Conservation (phyloP, 2,113 vertebrate species). For the Megaleporinus macrocephalus region DNA sequence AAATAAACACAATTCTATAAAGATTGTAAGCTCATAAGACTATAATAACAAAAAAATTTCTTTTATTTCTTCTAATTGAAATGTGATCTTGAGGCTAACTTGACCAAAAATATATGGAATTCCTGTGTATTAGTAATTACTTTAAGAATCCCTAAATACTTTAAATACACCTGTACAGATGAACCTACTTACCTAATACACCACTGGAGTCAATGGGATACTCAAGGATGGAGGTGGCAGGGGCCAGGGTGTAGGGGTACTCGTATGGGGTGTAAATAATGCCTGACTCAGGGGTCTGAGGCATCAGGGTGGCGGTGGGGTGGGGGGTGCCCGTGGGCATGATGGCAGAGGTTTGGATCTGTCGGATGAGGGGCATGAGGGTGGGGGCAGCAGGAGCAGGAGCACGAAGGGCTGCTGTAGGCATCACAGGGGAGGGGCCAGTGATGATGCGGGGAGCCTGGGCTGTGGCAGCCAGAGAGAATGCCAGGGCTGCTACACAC, state of each 20-base stretch:
- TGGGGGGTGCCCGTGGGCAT: constrained; percentile 94
- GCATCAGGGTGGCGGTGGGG: constrained; percentile 87
- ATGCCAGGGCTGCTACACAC: constrained; percentile 86
- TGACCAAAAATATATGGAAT: too few relatives aligned
- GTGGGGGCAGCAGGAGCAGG: constrained; percentile 90
- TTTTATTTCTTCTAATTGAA: too few relatives aligned
- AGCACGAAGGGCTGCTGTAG: constrained; percentile 85
- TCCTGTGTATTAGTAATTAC: too few relatives aligned
- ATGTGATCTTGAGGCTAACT: too few relatives aligned
- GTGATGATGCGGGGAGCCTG: constrained; percentile 95
- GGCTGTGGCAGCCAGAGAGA: constrained; percentile 93
- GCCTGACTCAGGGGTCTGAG: constrained; percentile 91
- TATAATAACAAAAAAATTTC: too few relatives aligned
- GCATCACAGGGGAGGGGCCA: constrained; percentile 92
- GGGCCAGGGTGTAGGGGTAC: constrained; percentile 96
- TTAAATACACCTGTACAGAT: not conserved
- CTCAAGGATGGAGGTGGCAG: constrained; percentile 96
- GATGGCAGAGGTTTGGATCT: constrained; percentile 93
- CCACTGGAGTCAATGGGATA: constrained; percentile 98
- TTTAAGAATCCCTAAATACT: too few relatives aligned
- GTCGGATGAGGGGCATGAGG: constrained; percentile 99
- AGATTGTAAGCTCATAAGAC: too few relatives aligned
- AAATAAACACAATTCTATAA: too few relatives aligned
- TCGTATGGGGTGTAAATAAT: constrained; percentile 98
- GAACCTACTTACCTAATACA: constrained; percentile 90